A percentile compares a stretch with the other conserved stretches of the same genome.
Evolutionary conservation across 2,113 vertebrate species (phyloP).

Genomic region (Centropus unirufus): DNA sequence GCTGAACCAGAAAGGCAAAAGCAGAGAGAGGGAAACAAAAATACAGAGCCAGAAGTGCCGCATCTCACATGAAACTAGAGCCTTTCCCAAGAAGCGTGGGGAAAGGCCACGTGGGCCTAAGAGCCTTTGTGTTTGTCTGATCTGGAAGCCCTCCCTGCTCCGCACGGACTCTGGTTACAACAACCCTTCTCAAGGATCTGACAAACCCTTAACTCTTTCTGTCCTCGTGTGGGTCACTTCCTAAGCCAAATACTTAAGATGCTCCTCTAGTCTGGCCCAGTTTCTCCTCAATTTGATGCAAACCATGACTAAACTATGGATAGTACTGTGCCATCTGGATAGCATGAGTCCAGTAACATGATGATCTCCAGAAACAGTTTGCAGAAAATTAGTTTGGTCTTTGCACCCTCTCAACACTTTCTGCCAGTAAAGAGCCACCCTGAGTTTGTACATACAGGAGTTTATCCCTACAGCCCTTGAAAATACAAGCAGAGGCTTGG

Average conservation of each 20-base stretch:
- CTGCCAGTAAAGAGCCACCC: neutral
- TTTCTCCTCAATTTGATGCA: neutral
- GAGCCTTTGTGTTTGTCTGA: neutral
- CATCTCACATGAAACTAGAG: neutral
- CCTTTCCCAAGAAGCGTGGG: neutral
- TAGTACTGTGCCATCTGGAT: neutral
- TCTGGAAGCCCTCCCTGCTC: neutral
- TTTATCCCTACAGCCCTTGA: neutral
- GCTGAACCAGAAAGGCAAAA: neutral
- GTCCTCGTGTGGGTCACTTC: neutral
- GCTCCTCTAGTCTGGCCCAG: neutral
- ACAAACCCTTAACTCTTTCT: neutral
- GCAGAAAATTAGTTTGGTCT: neutral
- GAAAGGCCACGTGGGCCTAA: neutral
- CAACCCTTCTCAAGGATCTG: neutral
- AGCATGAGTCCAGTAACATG: neutral
- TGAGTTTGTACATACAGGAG: fast-evolving
- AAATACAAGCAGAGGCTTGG: neutral
- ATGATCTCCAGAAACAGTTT: neutral
- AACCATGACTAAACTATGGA: neutral
- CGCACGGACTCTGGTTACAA: neutral
- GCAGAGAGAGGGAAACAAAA: neutral
- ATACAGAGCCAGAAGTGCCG: neutral
- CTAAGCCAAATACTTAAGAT: neutral
- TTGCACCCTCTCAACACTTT: neutral